A percentile compares a stretch with the other conserved stretches of the same genome.
phyloP scores from a whole-genome alignment of 2,797 vertebrate species.

The Clarias fuscus region DNA sequence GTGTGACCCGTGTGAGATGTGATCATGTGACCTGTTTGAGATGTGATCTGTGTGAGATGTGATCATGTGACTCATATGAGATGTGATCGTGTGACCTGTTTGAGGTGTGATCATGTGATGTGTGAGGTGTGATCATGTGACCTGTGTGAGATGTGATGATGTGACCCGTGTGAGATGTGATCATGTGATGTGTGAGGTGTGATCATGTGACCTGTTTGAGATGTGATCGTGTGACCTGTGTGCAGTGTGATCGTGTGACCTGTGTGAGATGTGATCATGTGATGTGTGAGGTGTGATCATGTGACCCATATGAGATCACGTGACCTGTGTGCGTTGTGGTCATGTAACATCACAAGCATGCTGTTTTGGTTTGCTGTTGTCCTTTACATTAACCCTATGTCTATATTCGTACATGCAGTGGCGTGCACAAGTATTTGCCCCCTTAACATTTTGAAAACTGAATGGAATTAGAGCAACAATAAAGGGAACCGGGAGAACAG shows the following conservation, averaged over 20 bases:
- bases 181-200: background rate
- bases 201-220: background rate
- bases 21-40: background rate
- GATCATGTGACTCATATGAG: background rate
- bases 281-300: background rate
- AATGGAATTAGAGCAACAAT: too few species aligned
- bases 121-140: background rate
- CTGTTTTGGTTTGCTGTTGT: background rate
- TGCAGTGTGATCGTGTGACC: background rate
- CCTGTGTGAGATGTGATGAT: background rate
- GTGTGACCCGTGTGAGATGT: background rate
- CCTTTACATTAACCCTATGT: background rate
- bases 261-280: background rate
- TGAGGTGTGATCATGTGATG: background rate
- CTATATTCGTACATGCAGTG: background rate
- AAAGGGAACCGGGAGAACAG: background rate
- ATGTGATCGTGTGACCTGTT: background rate
- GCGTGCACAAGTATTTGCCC: background rate
- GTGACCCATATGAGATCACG: background rate
- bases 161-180: background rate
- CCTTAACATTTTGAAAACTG: background rate
- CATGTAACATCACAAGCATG: background rate
- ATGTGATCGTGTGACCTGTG: background rate
- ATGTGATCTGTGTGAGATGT: background rate
- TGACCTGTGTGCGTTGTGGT: background rate